Conservation (phyloP, 2,888 invertebrate genomes). For the Xylota segnis region DNA sequence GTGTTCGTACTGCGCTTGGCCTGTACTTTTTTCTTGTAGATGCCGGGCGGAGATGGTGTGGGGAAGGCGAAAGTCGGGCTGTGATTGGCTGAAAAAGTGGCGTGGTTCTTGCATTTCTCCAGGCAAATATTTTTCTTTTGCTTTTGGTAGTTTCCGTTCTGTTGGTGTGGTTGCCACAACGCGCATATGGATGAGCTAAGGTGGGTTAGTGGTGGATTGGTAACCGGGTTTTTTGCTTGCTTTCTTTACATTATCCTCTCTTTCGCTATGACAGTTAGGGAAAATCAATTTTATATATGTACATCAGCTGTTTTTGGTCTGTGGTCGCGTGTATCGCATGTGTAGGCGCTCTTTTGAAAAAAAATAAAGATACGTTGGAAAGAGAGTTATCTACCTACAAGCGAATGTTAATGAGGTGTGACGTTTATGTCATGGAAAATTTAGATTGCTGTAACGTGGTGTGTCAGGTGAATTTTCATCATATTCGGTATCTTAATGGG, state of each 20-base stretch:
- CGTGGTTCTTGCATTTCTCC: constrained; percentile 75
- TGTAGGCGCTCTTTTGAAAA: not conserved
- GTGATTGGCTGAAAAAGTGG: constrained; percentile 75
- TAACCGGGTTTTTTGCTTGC: constrained; percentile 67
- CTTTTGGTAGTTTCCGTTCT: constrained; percentile 54
- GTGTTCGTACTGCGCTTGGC: constrained; percentile 59
- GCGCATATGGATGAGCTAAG: not conserved
- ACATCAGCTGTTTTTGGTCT: constrained; percentile 64
- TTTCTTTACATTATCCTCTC: constrained; percentile 35
- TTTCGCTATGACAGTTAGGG: constrained; percentile 6
- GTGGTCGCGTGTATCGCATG: not conserved
- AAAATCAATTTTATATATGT: constrained; percentile 32
- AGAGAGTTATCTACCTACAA: not conserved
- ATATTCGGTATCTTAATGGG: not conserved
- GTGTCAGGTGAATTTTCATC: not conserved
- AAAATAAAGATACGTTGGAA: not conserved
- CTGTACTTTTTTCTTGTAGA: not conserved
- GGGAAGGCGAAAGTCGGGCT: constrained; percentile 47
- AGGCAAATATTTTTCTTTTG: constrained; percentile 41
- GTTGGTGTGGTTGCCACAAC: constrained; percentile 19
- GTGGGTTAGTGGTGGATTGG: constrained; percentile 28
- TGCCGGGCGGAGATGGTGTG: not conserved
- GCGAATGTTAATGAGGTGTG: not conserved
- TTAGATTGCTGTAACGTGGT: constrained; percentile 1
- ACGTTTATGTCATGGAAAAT: constrained; percentile 10